A percentile compares a stretch with the other conserved stretches of the same genome.
These are phyloP conservation scores for Metacarcinus magister DNA, from an alignment of 2,888 invertebrate genomes.

Conservation along the genomic window DNA sequence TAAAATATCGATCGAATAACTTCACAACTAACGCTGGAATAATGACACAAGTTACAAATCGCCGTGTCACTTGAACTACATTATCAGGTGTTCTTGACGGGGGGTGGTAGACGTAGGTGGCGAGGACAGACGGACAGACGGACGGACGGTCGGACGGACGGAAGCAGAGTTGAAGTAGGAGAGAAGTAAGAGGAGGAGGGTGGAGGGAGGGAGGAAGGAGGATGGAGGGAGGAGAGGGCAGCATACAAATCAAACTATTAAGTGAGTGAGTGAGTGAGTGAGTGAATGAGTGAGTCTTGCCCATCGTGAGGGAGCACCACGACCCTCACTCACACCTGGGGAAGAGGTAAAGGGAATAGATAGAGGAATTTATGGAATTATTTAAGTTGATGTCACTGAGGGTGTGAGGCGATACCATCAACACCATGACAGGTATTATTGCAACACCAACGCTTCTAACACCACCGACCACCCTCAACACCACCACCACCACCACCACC, in stretches of 20 bases:
- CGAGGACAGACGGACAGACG: neutral
- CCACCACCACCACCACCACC: neutral
- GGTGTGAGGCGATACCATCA: neutral
- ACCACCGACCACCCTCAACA: neutral
- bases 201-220: neutral
- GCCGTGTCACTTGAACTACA: neutral
- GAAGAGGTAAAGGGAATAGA: neutral
- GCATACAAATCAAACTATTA: neutral
- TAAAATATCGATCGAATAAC: slow-evolving; percentile 34
- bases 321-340: neutral
- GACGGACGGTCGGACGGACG: neutral
- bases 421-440: too few species aligned
- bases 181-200: neutral
- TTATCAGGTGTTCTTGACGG: slow-evolving; percentile 14
- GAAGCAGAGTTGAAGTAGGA: neutral
- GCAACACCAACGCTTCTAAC: too few species aligned
- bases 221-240: too few species aligned
- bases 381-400: neutral
- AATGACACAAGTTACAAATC: neutral
- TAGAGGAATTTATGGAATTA: neutral
- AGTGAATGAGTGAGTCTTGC: neutral
- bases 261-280: too few species aligned
- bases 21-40: neutral
- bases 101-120: neutral
- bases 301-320: neutral